Conservation (phyloP, 2,888 invertebrate genomes). For the Anthophora plumipes region DNA sequence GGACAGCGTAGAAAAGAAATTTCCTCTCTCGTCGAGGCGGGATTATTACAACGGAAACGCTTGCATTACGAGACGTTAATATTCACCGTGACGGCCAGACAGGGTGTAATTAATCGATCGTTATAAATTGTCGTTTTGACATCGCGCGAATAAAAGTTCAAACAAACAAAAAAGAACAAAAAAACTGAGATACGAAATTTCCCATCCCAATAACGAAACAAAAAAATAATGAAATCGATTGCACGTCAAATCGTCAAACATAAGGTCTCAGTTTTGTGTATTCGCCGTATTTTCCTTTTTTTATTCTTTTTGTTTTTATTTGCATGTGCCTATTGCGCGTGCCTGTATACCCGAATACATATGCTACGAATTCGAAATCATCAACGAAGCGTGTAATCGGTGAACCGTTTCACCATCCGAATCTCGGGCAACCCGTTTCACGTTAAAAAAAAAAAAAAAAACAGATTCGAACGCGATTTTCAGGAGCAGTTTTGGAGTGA, state of each 20-base stretch:
- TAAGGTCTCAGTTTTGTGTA: neutral
- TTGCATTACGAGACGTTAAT: conserved; percentile 18
- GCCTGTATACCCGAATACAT: conserved; percentile 26
- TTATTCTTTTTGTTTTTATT: too few relatives aligned
- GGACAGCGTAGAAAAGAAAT: conserved; percentile 4
- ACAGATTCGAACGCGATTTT: conserved; percentile 14
- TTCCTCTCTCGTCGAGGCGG: conserved; percentile 1
- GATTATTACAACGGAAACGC: conserved; percentile 24
- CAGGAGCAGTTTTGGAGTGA: neutral
- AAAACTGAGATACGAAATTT: neutral
- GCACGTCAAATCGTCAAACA: conserved; percentile 31
- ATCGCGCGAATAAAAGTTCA: neutral
- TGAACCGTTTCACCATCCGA: conserved; percentile 14
- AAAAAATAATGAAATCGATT: neutral
- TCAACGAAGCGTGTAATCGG: conserved; percentile 27
- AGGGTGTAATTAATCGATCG: conserved; percentile 30
- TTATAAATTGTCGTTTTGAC: conserved; percentile 30
- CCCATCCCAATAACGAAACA: neutral
- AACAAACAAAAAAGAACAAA: too few relatives aligned
- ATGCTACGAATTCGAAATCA: neutral
- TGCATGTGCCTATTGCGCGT: conserved; percentile 53
- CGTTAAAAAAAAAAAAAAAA: too few relatives aligned
- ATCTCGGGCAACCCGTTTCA: neutral
- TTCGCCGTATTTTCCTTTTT: conserved; percentile 24
- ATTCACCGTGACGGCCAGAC: conserved; percentile 17